A percentile compares a stretch with the other conserved stretches of the same genome.
These are phyloP conservation scores for Hyaena hyaena DNA, from an alignment of 2,113 vertebrate genomes.

Conservation along the genomic window DNA sequence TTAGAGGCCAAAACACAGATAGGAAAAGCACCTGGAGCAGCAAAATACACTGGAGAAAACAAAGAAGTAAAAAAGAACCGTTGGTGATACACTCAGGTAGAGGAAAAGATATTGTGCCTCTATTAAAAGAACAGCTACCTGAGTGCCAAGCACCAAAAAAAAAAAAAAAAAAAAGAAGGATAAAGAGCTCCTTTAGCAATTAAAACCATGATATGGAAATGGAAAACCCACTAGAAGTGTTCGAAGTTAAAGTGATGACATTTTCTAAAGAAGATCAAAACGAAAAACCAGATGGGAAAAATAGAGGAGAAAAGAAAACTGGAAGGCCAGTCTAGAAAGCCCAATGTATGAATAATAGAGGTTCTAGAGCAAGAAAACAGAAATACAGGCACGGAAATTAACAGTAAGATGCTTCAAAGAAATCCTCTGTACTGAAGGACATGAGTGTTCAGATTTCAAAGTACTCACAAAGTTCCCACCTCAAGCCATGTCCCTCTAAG, in stretches of 20 bases:
- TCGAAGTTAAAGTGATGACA: neutral
- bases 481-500: neutral
- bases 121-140: neutral
- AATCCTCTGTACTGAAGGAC: neutral
- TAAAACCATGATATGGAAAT: neutral
- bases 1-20: neutral
- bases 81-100: neutral
- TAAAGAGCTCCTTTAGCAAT: neutral
- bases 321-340: neutral
- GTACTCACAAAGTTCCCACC: neutral
- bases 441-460: neutral
- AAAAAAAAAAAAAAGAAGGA: neutral
- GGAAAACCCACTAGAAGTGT: neutral
- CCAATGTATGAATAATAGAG: neutral
- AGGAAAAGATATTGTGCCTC: neutral
- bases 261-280: constrained; percentile 19
- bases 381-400: neutral
- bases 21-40: neutral
- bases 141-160: no score
- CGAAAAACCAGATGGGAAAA: neutral
- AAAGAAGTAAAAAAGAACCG: neutral
- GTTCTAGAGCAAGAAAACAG: neutral
- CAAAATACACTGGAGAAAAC: neutral
- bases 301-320: neutral
- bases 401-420: neutral